Evolutionary conservation across 2,113 vertebrate genomes (phyloP).

Genomic region (chimpanzee (Pan troglodytes)): NHGRI_mPanTro3-v2.1_pri NC_072398.2:15955001-15955500

Average conservation of each 20-base stretch:
- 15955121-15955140: neutral
- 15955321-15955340: too few species aligned
- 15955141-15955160: neutral
- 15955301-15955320: neutral
- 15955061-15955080: neutral
- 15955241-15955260: neutral
- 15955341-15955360: neutral
- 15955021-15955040: conserved; percentile 69
- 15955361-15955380: neutral
- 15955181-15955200: neutral
- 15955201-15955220: fast-evolving
- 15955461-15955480: neutral
- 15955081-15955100: neutral
- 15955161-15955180: neutral
- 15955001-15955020: conserved; percentile 92
- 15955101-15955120: neutral
- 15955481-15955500: neutral
- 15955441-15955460: neutral
- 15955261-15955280: neutral
- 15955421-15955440: neutral
- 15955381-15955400: neutral
- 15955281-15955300: neutral
- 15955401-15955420: neutral
- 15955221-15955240: too few species aligned
- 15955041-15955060: neutral